Conservation (phyloP, 2,797 vertebrate species). For the Halcyon chelicuti region DNA sequence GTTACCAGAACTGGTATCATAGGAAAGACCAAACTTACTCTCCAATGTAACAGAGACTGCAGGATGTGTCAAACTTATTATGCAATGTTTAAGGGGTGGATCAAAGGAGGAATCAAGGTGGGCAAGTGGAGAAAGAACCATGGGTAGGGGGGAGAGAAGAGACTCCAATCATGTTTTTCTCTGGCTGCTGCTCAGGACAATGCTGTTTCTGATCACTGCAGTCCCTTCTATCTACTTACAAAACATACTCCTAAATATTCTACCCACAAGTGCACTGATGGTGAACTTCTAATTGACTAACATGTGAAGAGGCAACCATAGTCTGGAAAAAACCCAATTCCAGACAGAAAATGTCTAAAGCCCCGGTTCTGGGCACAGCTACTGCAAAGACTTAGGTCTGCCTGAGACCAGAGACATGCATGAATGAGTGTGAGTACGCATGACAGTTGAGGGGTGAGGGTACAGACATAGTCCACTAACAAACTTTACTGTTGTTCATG, state of each 20-base stretch:
- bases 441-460: no score
- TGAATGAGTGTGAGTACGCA: neutral
- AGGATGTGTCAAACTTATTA: neutral
- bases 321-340: neutral
- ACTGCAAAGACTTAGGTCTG: neutral
- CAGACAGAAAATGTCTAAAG: neutral
- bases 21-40: neutral
- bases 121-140: neutral
- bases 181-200: neutral
- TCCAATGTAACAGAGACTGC: neutral
- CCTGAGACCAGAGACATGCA: neutral
- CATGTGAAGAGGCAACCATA: accelerated
- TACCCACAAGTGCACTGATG: neutral
- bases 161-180: neutral
- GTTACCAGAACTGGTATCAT: neutral
- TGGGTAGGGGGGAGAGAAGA: neutral
- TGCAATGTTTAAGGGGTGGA: neutral
- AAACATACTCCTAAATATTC: neutral
- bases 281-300: neutral
- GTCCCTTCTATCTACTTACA: neutral
- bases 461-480: neutral
- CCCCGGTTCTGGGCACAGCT: neutral
- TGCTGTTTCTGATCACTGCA: neutral
- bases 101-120: neutral
- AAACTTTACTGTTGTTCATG: neutral